Evolutionary conservation across 2,888 invertebrate genomes (phyloP).

Genomic region (Caenorhabditis sulstoni): DNA sequence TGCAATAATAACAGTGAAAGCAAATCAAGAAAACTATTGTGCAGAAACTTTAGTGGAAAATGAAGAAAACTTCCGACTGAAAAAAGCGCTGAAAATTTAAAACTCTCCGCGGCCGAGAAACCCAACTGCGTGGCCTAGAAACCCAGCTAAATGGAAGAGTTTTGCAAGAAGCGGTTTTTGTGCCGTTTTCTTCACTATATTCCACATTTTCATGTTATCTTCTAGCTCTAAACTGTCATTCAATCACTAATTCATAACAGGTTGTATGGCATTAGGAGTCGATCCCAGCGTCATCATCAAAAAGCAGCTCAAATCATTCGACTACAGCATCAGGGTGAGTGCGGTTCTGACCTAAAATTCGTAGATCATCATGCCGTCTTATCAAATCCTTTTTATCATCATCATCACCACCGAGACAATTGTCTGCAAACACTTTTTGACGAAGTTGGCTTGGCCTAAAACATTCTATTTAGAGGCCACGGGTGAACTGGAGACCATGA

Average conservation of each 20-base stretch:
- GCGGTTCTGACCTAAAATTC: conserved; percentile 21
- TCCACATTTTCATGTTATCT: not conserved
- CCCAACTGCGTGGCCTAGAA: not conserved
- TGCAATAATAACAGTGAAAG: too few relatives aligned
- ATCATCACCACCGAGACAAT: conserved; percentile 5
- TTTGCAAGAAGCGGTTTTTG: too few relatives aligned
- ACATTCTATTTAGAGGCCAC: conserved; percentile 6
- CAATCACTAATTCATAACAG: not conserved
- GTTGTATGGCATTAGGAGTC: conserved; percentile 30
- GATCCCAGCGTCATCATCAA: not conserved
- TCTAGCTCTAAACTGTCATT: not conserved
- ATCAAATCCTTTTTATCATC: conserved; percentile 20
- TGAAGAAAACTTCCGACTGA: too few relatives aligned
- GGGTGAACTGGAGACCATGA: too few relatives aligned
- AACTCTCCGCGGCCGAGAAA: conserved; percentile 8
- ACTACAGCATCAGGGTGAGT: conserved; percentile 50
- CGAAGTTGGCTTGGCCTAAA: conserved; percentile 15
- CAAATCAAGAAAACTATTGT: too few relatives aligned
- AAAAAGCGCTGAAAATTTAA: not conserved
- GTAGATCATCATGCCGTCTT: conserved; percentile 10
- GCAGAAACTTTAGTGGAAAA: too few relatives aligned
- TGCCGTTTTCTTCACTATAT: not conserved
- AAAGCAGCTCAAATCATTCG: conserved; percentile 53
- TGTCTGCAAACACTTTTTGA: conserved; percentile 11
- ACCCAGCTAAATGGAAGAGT: too few relatives aligned